Conservation (phyloP, 2,888 invertebrate genomes). For the Pseudococcus jackbeardsleyi region DNA sequence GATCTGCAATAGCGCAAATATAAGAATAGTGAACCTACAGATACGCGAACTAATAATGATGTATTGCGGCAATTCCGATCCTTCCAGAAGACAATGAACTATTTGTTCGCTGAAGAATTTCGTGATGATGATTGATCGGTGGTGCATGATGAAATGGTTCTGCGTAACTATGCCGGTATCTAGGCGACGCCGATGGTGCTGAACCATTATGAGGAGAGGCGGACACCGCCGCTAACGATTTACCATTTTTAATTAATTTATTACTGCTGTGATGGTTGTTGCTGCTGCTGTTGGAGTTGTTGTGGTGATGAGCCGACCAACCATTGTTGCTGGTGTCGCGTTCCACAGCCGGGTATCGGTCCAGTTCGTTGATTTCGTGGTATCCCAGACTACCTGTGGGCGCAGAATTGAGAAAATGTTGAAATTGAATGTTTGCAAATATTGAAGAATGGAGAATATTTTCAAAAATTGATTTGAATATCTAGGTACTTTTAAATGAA, state of each 20-base stretch:
- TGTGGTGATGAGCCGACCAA: conserved; percentile 66
- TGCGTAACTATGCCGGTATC: conserved; percentile 77
- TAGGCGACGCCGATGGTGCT: conserved; percentile 66
- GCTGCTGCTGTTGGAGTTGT: conserved; percentile 65
- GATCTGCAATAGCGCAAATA: not conserved
- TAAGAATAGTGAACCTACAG: not conserved
- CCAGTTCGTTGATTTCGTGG: conserved; percentile 73
- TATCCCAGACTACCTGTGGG: conserved; percentile 68
- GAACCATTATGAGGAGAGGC: conserved; percentile 3
- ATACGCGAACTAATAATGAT: conserved; percentile 67
- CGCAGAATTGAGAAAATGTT: not conserved
- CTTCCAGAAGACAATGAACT: conserved; percentile 68
- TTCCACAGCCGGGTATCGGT: conserved; percentile 73
- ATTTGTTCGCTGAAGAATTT: conserved; percentile 68
- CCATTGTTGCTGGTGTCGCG: conserved; percentile 16
- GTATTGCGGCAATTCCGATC: conserved; percentile 68
- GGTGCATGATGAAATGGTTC: conserved; percentile 71
- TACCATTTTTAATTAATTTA: conserved; percentile 60
- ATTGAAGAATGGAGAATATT: not conserved
- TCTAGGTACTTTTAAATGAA: too few relatives aligned
- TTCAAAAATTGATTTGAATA: too few relatives aligned
- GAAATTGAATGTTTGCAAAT: not conserved
- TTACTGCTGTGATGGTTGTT: conserved; percentile 66
- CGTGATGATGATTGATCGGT: conserved; percentile 66
- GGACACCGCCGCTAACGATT: conserved; percentile 47